Base-by-base conservation (phyloP, 2,797 vertebrate species). In the Dallia pectoralis region DNA sequence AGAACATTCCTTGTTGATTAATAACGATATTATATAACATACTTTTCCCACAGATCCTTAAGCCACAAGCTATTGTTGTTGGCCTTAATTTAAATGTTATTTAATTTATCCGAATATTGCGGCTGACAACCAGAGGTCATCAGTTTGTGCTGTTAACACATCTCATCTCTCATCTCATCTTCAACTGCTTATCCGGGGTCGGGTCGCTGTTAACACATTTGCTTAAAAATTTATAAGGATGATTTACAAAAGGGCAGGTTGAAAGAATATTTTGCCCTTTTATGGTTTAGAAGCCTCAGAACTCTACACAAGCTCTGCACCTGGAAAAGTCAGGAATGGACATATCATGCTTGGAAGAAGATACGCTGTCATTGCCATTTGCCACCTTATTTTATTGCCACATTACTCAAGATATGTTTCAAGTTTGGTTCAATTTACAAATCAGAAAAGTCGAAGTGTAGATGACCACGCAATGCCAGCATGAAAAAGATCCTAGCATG, bases 221-320 rank as follows among this genome's bases (percentile, higher is more conserved):
- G 36, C 53, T 25, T 59, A 9, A 6, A 56, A 56, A 25, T 19
- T 56, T 7, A 48, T 25, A 12, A 29, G 36, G 40, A 47, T 40
- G 29, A 19, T 22, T 33, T 33, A 9, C 11, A 3, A 36, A n/a
- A 8, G 18, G 4, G 15, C 32, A n/a, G 30, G 19, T 66, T 22
- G 33, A 33, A 33, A 76, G 75, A 88, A 81, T 49, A 74, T 61
- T 82, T 75, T 89, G 81, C 70, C 91, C 91, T 89, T 92, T 87
- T 91, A 92, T 85, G 90, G 91, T 68, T 82, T 74, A 78, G 81
- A 2, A 30, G 19, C 48, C 19, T 47, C 25, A 15, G 51, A 49
- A 53, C 27, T 25, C 22, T 66, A 15, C 36, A 22, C 33, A 66
- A 32, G 4, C 30, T 66, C 64, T 36, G 64, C 19, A 63, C 16